These are phyloP conservation scores for Copidosoma aretas DNA, from an alignment of 2,888 invertebrate genomes.

Conservation along the genomic window DNA sequence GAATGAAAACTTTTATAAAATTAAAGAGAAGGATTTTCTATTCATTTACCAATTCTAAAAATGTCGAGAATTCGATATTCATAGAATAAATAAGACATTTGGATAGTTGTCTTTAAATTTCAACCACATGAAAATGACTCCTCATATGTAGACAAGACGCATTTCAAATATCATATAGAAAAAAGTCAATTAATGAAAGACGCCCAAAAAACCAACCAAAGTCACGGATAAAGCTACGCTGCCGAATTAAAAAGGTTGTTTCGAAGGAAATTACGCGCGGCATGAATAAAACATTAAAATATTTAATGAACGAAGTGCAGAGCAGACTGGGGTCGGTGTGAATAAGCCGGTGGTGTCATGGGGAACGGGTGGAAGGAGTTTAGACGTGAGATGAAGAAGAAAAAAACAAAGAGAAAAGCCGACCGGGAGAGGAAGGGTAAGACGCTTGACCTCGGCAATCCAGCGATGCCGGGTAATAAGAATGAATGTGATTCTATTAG, in stretches of 20 bases:
- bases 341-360: neutral
- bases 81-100: too few relatives aligned
- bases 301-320: neutral
- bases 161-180: too few relatives aligned
- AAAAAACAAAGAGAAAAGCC: slow-evolving; percentile 13
- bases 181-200: too few relatives aligned
- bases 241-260: neutral
- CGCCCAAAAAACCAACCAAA: too few relatives aligned
- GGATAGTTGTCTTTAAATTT: too few relatives aligned
- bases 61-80: too few relatives aligned
- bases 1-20: too few relatives aligned
- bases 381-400: slow-evolving; percentile 5
- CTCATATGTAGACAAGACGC: too few relatives aligned
- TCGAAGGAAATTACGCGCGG: neutral
- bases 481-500: slow-evolving; percentile 63
- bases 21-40: too few relatives aligned
- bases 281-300: neutral
- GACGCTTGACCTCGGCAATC: slow-evolving; percentile 56
- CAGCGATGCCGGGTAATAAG: slow-evolving; percentile 56
- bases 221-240: neutral
- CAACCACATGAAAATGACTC: too few relatives aligned
- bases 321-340: neutral
- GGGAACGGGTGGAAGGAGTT: neutral
- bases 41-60: too few relatives aligned
- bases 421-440: neutral